These are phyloP conservation scores for Cantharis nigra DNA, from an alignment of 2,888 invertebrate species.

Conservation along the genomic window DNA sequence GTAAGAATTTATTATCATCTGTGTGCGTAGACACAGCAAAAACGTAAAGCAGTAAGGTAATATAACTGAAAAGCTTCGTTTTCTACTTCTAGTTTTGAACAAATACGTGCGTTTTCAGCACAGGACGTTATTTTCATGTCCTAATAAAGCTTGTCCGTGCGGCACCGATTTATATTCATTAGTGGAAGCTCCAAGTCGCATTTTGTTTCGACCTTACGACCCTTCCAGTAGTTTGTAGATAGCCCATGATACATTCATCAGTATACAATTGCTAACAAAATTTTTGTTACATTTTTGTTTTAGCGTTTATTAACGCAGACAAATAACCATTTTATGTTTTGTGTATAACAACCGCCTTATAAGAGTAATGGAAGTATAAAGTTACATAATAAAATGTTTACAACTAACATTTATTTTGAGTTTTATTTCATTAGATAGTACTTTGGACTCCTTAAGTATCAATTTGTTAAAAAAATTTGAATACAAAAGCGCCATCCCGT, in stretches of 20 bases:
- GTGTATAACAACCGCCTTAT: slow-evolving; percentile 2
- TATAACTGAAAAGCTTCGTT: slow-evolving; percentile 5
- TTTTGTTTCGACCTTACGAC: slow-evolving; percentile 42
- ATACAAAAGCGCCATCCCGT: not conserved
- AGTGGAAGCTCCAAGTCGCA: slow-evolving; percentile 41
- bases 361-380: slow-evolving; percentile 3
- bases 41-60: slow-evolving; percentile 6
- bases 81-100: slow-evolving; percentile 10
- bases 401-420: slow-evolving; percentile 1
- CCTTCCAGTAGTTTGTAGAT: slow-evolving; percentile 30
- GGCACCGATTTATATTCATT: slow-evolving; percentile 47
- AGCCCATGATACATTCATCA: slow-evolving; percentile 26
- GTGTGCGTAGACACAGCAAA: slow-evolving; percentile 8
- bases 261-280: slow-evolving; percentile 12
- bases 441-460: not conserved
- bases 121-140: slow-evolving; percentile 25
- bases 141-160: slow-evolving; percentile 33
- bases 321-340: slow-evolving; percentile 12
- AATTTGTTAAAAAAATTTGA: not conserved
- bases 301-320: slow-evolving; percentile 1
- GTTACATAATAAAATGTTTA: slow-evolving; percentile 2
- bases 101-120: slow-evolving; percentile 24
- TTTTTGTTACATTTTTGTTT: slow-evolving; percentile 17
- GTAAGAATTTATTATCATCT: slow-evolving; percentile 18
- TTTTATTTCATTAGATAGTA: not conserved